phyloP scores from a whole-genome alignment of 2,113 vertebrate species.

The Sphyrna mokarran region DNA sequence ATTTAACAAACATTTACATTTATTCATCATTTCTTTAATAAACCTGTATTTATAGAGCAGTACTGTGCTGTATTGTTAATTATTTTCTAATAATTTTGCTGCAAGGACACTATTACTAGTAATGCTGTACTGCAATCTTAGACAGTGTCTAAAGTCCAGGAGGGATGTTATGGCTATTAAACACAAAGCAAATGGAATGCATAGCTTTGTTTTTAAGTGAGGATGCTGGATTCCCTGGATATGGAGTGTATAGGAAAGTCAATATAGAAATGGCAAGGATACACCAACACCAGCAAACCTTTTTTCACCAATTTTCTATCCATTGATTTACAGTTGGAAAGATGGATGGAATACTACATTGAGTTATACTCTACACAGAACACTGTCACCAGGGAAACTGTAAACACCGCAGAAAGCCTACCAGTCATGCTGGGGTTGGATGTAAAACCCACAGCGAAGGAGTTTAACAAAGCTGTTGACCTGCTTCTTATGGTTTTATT shows the following conservation, averaged over 20 bases:
- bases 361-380: background rate
- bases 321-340: background rate
- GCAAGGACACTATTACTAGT: too few species aligned
- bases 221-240: background rate
- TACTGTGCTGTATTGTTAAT: slow-evolving; percentile 15
- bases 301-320: background rate
- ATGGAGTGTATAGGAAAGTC: background rate
- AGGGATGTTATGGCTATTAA: background rate
- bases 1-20: background rate
- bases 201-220: background rate
- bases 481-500: background rate
- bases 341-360: background rate
- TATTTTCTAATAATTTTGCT: background rate
- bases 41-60: background rate
- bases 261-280: background rate
- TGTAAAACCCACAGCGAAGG: background rate
- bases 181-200: background rate
- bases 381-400: background rate
- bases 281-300: background rate
- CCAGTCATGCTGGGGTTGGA: background rate
- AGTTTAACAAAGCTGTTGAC: background rate
- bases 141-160: background rate
- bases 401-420: background rate
- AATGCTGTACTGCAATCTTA: background rate
- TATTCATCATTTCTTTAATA: slow-evolving; percentile 12